Evolutionary conservation across 2,113 vertebrate genomes (phyloP), one percentile per base, ranked within the genome.

Genomic region (Pelecanus crispus): DNA sequence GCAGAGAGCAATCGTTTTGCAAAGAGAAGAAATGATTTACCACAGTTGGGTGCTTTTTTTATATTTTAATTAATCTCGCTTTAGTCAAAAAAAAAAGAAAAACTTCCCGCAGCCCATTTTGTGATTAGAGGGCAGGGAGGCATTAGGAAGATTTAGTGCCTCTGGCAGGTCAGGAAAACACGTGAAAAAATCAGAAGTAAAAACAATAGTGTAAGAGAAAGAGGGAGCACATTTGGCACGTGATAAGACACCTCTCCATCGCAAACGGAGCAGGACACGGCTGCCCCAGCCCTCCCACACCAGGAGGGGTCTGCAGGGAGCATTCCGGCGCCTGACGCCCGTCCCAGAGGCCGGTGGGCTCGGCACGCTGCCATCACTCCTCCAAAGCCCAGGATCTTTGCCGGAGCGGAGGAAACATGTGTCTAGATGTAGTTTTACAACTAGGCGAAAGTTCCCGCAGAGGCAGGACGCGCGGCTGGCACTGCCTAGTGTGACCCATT

Each of bases 401-500:
- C 72, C 1, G 70, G 78, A 52, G 56, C 2, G 0, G 75, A 79
- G 94, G 66, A 83, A 96, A 61, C 66, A 71, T 79, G 38, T 65
- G n/a, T 71, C 70, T 87, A 92, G 93, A 93, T 87, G 96, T 9
- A 74, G 72, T 85, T 91, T 96, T 97, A 92, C 94, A 95, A 96
- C 81, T 90, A 96, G 95, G 96, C 78, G 84, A 97, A 95, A 79
- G 94, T 96, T 95, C 96, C 91, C 31, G 40, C 17, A 77, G 98
- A 53, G 73, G 92, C 63, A 52, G 95, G 97, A 91, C 87, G 42
- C 11, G 84, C 88, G 74, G 83, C 89, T 85, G 96, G 96, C 85
- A 28, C 97, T 97, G 97, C 96, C 97, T 92, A 92, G 94, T 83
- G 95, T 96, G 98, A 98, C 98, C 98, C 98, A 97, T 97, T 98